Conservation (phyloP, 2,888 invertebrate genomes). For the Mythimna loreyi region DNA sequence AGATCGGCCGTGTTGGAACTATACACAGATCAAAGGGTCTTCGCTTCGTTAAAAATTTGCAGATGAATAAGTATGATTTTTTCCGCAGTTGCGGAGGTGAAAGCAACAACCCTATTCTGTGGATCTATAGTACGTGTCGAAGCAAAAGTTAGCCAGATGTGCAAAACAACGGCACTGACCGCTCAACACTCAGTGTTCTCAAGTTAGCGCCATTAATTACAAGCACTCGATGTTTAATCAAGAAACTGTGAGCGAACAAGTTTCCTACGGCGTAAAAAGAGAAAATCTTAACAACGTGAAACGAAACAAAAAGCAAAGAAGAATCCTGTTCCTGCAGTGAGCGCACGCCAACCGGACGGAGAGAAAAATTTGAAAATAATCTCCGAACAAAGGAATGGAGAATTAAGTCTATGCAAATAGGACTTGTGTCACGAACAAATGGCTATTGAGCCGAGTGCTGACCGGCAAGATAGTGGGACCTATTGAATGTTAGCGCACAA, state of each 20-base stretch:
- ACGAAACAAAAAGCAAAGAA: conserved; percentile 44
- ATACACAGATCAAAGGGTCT: not conserved
- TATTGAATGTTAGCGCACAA: conserved; percentile 67
- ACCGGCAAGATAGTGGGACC: conserved; percentile 62
- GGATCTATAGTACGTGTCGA: not conserved
- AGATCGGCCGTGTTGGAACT: no score
- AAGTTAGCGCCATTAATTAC: conserved; percentile 68
- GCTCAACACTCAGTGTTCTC: conserved; percentile 54
- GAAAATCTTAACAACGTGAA: conserved; percentile 54
- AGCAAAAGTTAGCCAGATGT: conserved; percentile 22
- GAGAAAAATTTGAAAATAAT: conserved; percentile 55
- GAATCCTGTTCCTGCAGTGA: conserved; percentile 41
- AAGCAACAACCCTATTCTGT: not conserved
- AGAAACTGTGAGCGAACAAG: conserved; percentile 63
- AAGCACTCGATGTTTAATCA: conserved; percentile 69
- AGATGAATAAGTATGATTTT: not conserved
- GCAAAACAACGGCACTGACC: conserved; percentile 47
- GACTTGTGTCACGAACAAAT: conserved; percentile 64
- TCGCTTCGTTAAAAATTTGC: not conserved
- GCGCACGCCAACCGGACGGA: conserved; percentile 19
- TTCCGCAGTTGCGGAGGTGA: not conserved
- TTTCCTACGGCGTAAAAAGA: conserved; percentile 53
- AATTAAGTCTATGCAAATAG: conserved; percentile 67
- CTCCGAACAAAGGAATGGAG: conserved; percentile 45
- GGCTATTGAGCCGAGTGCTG: conserved; percentile 60